Evolutionary conservation across 1,140 invertebrate species (phyloP), one percentile per base, ranked within the genome.

Genomic region (Druon quercuslanigerum): DNA sequence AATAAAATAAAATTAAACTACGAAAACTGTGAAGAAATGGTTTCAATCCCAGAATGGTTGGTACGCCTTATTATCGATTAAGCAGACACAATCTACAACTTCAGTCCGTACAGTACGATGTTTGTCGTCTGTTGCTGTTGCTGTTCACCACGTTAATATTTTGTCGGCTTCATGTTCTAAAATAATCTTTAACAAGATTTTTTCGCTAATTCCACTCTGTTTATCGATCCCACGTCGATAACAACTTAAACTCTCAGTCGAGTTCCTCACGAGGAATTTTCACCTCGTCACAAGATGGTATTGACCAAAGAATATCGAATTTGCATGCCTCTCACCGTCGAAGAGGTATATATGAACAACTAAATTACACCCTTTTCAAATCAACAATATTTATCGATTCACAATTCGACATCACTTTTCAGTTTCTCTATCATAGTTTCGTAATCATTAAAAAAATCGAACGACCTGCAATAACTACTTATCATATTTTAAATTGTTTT

Each of bases 271-370:
- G 5, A 71, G 0, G 46, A 33, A 54, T 7, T 51, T 51, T 2
- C 2, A 51, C 33, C 17, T 50, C n/a, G 25, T 51, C 19, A 14
- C 70, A 88, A 76, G 66, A 96, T 96, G 95, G 95, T 97, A 89
- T 92, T 96, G 72, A 95, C 94, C 6, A 97, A 96, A 88, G 97
- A 98, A 92, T 98, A 97, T 86, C 93, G 97, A 85, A 97, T 98
- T 87, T 97, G 96, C 86, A 98, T 98, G 97, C 97, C 97, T 13
- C 93, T 98, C 76, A 95, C 95, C 13, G 96, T 96, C 2, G 96
- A 97, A 87, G 97, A 98, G 95, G 97, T 98, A 92, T 88, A 87
- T 85, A 57, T 72, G 40, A 13, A 76, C n/a, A 71, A 56, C 73
- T 46, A 20, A 8, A 40, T 74, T 19, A n/a, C 74, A 19, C 25